Base-by-base conservation (phyloP, 2,888 invertebrate species). In the Meliscaeva auricollis region DNA sequence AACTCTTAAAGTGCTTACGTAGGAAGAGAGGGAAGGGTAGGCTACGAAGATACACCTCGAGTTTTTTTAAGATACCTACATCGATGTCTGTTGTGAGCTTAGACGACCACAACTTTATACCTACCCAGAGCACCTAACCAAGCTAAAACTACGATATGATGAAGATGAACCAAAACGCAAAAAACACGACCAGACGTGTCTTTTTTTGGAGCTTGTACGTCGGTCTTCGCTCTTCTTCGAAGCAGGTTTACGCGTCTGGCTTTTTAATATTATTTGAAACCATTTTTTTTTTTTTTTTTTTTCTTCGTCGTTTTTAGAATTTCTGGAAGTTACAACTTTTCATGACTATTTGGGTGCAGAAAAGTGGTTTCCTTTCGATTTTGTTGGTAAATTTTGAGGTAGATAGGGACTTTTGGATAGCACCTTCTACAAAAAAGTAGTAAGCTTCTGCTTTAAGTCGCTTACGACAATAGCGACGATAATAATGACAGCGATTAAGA, bases 241-340 rank as follows among this genome's bases (percentile, higher is more conserved):
- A 85, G 72, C 85, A 81, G 85, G 85, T 85, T 85, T 77, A 81
- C 54, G 66, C 66, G 85, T 85, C 85, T 85, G 81, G 84, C 70
- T 77, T 77, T 78, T 68, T 73, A 62, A 76, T 72, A 76, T 84
- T 75, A 62, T 80, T 79, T 56, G 74, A 41, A 56, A 48, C 20
- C 8, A 48, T 9, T 13, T 52, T n/a, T 26, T 26, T 56, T 56
- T 0, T 15, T 11, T 48, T 30, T 74, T 56, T 56, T 0, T 15
- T 11, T 48, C 20, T 74, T 32, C 54, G 11, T 46, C 26, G 2
- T 20, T 66, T 17, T 17, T 2, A 20, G 41, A 41, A 64, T 30
- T 30, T 44, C 35, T 38, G 8, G 46, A 50, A 32, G 73, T 44
- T 35, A 38, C 48, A 50, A 64, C 52, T 62, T 32, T 50, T 66